Evolutionary conservation across 2,113 vertebrate genomes (phyloP).

Genomic region (Paralichthys olivaceus): DNA sequence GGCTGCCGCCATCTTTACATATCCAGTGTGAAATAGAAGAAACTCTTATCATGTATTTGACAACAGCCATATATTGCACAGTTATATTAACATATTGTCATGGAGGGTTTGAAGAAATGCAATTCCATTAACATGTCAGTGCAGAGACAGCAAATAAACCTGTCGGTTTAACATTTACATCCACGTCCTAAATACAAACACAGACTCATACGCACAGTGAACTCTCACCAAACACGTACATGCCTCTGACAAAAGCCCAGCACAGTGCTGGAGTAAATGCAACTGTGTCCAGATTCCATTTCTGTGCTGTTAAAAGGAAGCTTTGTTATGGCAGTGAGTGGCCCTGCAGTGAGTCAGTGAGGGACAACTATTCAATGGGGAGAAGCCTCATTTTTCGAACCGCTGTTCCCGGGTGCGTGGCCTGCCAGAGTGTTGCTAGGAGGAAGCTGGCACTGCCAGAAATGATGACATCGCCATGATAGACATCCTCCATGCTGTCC

Average conservation of each 20-base stretch:
- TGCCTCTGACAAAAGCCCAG: slow-evolving; percentile 27
- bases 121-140: neutral
- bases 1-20: neutral
- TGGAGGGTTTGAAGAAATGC: neutral
- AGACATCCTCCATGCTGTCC: slow-evolving; percentile 51
- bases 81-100: neutral
- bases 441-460: slow-evolving; percentile 50
- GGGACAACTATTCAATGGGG: slow-evolving; percentile 50
- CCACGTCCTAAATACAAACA: slow-evolving; percentile 1
- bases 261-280: slow-evolving; percentile 31
- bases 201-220: slow-evolving; percentile 17
- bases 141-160: too few relatives aligned
- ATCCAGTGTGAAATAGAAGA: neutral
- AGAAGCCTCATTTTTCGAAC: slow-evolving; percentile 53
- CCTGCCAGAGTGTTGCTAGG: slow-evolving; percentile 61
- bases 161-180: too few relatives aligned
- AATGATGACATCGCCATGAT: slow-evolving; percentile 63
- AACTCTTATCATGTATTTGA: too few relatives aligned
- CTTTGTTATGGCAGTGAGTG: slow-evolving; percentile 53
- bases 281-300: slow-evolving; percentile 40
- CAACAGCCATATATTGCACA: too few relatives aligned
- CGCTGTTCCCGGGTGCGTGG: slow-evolving; percentile 48
- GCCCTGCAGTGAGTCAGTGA: slow-evolving; percentile 53
- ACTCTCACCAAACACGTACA: slow-evolving; percentile 10
- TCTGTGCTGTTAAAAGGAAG: slow-evolving; percentile 44